Evolutionary conservation across 2,797 vertebrate genomes (phyloP), one percentile per base, ranked within the genome.

Genomic region (Sus cebifrons): DNA sequence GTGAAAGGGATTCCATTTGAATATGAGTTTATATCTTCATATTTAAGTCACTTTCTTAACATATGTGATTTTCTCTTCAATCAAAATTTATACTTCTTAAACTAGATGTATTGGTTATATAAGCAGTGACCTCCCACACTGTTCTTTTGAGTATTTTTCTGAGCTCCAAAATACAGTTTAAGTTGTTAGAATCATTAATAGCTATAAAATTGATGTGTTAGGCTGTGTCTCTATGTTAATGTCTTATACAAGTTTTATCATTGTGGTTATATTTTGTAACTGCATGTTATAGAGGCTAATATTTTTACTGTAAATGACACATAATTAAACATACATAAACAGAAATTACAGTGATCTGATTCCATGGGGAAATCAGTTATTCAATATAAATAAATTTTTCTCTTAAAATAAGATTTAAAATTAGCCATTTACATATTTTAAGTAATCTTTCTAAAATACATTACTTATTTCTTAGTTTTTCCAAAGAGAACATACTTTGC

Each of bases 231-330:
- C 16, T 73, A 54, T 58, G 29, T 67, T 73, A 54, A 89, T 67
- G 52, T 2, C 60, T 79, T 52, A 70, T 3, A 36, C 6, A 85
- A 67, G n/a, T 29, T 67, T 77, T 21, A 79, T 60, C 52, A 78
- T 52, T 20, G 7, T 67, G 40, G 4, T 58, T 92, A 49, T 18
- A 49, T 70, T 94, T 79, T 84, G 16, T 5, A 36, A 73, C 16
- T 60, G 12, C 5, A 71, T 25, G 60, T 44, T 84, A 52, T 16
- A 36, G 20, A 92, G 56, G 25, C 10, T 67, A 14, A 58, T 44
- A 87, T 86, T 84, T 78, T 87, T 40, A 92, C 64, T 29, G 29
- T 44, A 94, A 20, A 44, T 82, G n/a, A 23, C 27, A 60, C n/a
- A 67, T 54, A 74, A 91, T 67, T 67, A 73, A 2, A 73, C 15